phyloP scores from a whole-genome alignment of 2,888 invertebrate species.

The Ichneumon xanthorius region DNA sequence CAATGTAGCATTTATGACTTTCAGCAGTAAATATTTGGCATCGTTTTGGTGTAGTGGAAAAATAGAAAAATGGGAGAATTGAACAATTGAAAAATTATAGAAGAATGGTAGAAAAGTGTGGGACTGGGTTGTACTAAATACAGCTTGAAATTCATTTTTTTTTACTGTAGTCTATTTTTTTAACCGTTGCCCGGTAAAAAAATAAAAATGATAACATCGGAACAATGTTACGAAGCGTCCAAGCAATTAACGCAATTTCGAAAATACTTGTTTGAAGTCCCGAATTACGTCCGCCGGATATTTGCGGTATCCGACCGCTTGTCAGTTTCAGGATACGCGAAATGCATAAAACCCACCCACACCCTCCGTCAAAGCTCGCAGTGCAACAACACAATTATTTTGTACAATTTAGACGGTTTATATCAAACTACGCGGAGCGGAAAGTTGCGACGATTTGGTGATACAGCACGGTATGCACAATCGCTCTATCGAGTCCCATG shows the following conservation, averaged over 20 bases:
- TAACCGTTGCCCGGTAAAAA: background rate
- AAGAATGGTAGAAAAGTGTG: background rate
- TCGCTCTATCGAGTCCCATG: slow-evolving; percentile 45
- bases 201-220: background rate
- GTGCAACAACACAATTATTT: slow-evolving; percentile 48
- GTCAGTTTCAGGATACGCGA: slow-evolving; percentile 58
- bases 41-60: no score
- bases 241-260: slow-evolving; percentile 35
- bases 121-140: background rate
- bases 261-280: slow-evolving; percentile 41
- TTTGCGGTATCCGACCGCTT: slow-evolving; percentile 61
- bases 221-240: background rate
- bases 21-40: no score
- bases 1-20: no score
- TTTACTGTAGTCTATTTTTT: background rate
- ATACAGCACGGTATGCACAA: slow-evolving; percentile 42
- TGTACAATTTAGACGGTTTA: slow-evolving; percentile 51
- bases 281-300: slow-evolving; percentile 63
- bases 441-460: slow-evolving; percentile 41
- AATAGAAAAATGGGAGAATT: no score
- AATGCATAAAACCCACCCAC: slow-evolving; percentile 36
- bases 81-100: background rate
- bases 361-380: background rate
- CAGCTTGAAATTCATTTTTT: background rate
- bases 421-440: slow-evolving; percentile 53